These are phyloP conservation scores for Lepus timidus DNA, from an alignment of 2,113 vertebrate genomes.

Conservation along the genomic window DNA sequence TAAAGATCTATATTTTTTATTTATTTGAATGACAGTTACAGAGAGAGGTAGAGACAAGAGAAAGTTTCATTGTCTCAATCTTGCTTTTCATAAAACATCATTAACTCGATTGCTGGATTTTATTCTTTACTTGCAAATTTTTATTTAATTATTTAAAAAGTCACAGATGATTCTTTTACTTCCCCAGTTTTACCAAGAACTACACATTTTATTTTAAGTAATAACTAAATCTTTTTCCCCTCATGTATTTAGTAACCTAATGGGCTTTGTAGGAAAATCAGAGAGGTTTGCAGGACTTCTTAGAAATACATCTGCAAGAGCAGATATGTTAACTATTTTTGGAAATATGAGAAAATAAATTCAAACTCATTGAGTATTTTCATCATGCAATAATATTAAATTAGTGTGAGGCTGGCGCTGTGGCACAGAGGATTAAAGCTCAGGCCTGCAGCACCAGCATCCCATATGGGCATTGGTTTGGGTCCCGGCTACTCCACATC, in stretches of 20 bases:
- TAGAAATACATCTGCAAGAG: background rate
- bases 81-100: background rate
- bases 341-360: too few species aligned
- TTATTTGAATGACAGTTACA: too few species aligned
- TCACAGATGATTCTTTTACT: conserved; percentile 6
- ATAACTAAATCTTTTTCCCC: background rate
- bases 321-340: too few species aligned
- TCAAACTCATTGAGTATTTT: too few species aligned
- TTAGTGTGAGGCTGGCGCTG: too few species aligned
- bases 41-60: too few species aligned
- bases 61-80: background rate
- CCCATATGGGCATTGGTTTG: too few species aligned
- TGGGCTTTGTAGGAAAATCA: background rate
- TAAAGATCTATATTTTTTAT: too few species aligned
- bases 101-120: background rate
- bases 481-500: too few species aligned
- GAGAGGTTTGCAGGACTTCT: background rate
- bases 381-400: too few species aligned
- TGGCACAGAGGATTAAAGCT: too few species aligned
- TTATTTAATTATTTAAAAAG: conserved; percentile 51
- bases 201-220: conserved; percentile 24
- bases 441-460: too few species aligned
- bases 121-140: conserved; percentile 22
- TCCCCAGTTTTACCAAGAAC: background rate
- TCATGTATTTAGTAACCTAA: background rate